Percentiles rank a stretch among this genome's conserved stretches.
These are phyloP conservation scores for Chrysodeixis includens DNA, from an alignment of 2,888 invertebrate species.

Conservation along the genomic window DNA sequence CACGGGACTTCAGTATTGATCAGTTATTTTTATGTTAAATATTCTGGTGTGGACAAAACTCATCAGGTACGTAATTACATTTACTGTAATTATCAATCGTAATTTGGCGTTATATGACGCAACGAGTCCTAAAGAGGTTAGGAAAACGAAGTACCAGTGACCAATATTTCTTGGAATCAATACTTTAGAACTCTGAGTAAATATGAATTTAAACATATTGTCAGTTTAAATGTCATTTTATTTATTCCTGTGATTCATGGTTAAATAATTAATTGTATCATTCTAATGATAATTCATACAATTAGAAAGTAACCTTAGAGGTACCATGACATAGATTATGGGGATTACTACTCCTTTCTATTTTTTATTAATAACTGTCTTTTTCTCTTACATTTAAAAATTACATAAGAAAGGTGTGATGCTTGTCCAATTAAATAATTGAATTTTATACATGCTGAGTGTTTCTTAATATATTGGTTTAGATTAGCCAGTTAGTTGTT, in stretches of 20 bases:
- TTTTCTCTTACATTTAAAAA: slow-evolving; percentile 17
- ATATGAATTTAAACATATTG: neutral
- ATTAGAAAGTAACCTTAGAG: slow-evolving; percentile 47
- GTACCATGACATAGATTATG: slow-evolving; percentile 21
- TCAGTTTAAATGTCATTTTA: neutral
- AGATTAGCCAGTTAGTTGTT: neutral
- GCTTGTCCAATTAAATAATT: neutral
- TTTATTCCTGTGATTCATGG: slow-evolving; percentile 1
- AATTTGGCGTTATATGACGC: slow-evolving; percentile 43
- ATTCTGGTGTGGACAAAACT: slow-evolving; percentile 59
- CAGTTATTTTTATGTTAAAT: slow-evolving; percentile 66
- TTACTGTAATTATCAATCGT: slow-evolving; percentile 16
- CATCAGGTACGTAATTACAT: slow-evolving; percentile 64
- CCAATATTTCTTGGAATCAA: slow-evolving; percentile 14
- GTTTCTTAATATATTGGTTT: neutral
- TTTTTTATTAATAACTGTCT: slow-evolving; percentile 16
- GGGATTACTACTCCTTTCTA: slow-evolving; percentile 43
- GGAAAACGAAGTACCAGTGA: slow-evolving; percentile 29
- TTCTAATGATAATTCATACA: slow-evolving; percentile 10
- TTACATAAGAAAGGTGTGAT: neutral
- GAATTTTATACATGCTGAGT: neutral
- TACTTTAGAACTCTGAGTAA: slow-evolving; percentile 8
- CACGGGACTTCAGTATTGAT: slow-evolving; percentile 87
- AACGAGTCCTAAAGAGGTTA: slow-evolving; percentile 58
- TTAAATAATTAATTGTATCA: neutral